These are phyloP conservation scores for Slavum lentiscoides DNA, from an alignment of 2,888 invertebrate genomes.

Conservation along the genomic window DNA sequence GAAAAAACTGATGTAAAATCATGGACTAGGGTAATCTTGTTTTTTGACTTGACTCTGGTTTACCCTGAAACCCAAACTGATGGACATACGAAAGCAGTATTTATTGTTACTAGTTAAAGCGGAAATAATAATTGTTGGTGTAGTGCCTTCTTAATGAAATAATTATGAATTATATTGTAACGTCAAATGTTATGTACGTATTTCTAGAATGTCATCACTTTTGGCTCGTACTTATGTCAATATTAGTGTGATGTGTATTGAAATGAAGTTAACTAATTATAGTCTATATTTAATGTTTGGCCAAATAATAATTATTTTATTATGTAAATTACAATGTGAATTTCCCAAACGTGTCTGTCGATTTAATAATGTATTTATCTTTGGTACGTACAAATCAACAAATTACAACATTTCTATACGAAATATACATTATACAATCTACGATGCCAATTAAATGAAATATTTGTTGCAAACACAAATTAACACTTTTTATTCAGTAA, in stretches of 20 bases:
- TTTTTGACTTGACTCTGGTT: neutral
- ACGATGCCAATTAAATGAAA: conserved; percentile 37
- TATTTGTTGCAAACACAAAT: conserved; percentile 14
- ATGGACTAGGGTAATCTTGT: neutral
- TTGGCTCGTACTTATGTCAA: neutral
- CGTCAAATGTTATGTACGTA: neutral
- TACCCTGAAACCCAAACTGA: too few relatives aligned
- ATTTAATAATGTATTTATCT: conserved; percentile 13
- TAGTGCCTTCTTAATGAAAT: neutral
- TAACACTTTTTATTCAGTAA: neutral
- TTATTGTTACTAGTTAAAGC: neutral
- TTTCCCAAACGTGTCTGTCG: conserved; percentile 12
- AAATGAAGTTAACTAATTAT: conserved; percentile 1
- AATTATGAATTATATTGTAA: neutral
- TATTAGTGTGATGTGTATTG: neutral
- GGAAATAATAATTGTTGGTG: too few relatives aligned
- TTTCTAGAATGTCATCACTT: neutral
- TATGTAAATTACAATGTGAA: neutral
- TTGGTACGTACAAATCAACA: conserved; percentile 20
- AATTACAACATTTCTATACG: conserved; percentile 13
- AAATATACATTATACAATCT: conserved; percentile 4
- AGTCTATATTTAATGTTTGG: conserved; percentile 8
- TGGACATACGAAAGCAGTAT: neutral
- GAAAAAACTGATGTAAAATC: neutral
- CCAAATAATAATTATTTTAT: conserved; percentile 19